Base-by-base conservation (phyloP, 2,797 vertebrate genomes). In the Taeniopygia guttata region DNA sequence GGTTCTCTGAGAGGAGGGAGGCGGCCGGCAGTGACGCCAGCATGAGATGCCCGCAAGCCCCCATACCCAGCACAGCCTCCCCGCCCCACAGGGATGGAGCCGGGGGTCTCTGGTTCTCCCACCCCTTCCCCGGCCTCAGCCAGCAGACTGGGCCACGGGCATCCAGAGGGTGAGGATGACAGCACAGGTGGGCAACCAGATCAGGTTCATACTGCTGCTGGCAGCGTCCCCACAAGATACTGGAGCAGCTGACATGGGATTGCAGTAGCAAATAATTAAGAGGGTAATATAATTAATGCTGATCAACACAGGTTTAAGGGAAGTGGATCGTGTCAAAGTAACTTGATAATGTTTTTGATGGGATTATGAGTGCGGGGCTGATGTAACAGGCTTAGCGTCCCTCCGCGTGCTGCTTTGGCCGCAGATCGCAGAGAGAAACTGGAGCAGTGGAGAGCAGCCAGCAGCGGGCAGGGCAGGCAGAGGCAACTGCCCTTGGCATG, bases 1-100 rank as follows among this genome's bases (percentile, higher is more conserved):
- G 95, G 96, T 99, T 99, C 89, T 99, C 99, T 99, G 97, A 3
- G n/a, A 49, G 55, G 83, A 67, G 58, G 79, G 43, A 45, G 45
- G 30, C 72, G 30, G 14, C 1, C 6, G 1, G 55, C 72, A 29
- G 62, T 4, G 1, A 2, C 0, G 5, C 10, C 0, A 1, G 54
- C 0, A 1, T 27, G 46, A 84, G 7, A 18, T 13, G 40, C 32
- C 3, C 7, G 5, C 38, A 40, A 67, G 9, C 43, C 0, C 55
- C 64, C 1, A 4, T 4, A 17, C 4, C 40, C 7, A 1, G 36
- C 34, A 45, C 67, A 25, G 72, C 67, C 27, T 22, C 60, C 38
- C 26, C 9, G 2, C 15, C 15, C 52, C 3, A 0, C 49, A 68
- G 34, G 15, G 52, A 49, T 0, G 2, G n/a, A 74, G 58, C 7